Conservation (phyloP, 2,888 invertebrate genomes). For the Choreutis nemorana region DNA sequence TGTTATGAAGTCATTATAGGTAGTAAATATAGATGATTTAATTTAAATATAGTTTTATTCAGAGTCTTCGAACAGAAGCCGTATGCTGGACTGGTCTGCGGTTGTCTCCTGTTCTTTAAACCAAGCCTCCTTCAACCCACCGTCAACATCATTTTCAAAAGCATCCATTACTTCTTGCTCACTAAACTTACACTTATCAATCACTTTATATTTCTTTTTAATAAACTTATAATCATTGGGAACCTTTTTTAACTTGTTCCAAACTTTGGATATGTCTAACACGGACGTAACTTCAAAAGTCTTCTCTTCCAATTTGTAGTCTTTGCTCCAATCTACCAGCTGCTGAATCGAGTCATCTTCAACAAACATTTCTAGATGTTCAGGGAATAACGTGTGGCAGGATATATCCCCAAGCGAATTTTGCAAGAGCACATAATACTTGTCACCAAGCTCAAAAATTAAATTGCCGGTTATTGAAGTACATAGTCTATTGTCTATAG, state of each 20-base stretch:
- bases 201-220: conserved; percentile 13
- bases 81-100: conserved; percentile 11
- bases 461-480: conserved; percentile 34
- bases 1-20: conserved; percentile 40
- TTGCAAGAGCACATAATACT: conserved; percentile 33
- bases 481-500: conserved; percentile 32
- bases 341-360: conserved; percentile 31
- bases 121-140: conserved; percentile 42
- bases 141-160: conserved; percentile 37
- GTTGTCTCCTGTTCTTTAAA: conserved; percentile 14
- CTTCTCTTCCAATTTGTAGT: conserved; percentile 21
- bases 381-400: conserved; percentile 33
- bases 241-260: conserved; percentile 30
- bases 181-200: conserved; percentile 19
- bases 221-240: conserved; percentile 28
- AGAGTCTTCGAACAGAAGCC: too few relatives aligned
- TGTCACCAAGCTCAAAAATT: conserved; percentile 29
- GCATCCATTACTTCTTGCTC: conserved; percentile 34
- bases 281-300: conserved; percentile 30
- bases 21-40: conserved; percentile 56
- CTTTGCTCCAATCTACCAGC: conserved; percentile 37
- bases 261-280: conserved; percentile 27
- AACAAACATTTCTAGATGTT: conserved; percentile 27
- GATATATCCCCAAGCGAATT: conserved; percentile 53
- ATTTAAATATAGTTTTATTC: too few relatives aligned